Evolutionary conservation across 1,140 invertebrate genomes (phyloP), one percentile per base, ranked within the genome.

Genomic region (Bombus fervidus): DNA sequence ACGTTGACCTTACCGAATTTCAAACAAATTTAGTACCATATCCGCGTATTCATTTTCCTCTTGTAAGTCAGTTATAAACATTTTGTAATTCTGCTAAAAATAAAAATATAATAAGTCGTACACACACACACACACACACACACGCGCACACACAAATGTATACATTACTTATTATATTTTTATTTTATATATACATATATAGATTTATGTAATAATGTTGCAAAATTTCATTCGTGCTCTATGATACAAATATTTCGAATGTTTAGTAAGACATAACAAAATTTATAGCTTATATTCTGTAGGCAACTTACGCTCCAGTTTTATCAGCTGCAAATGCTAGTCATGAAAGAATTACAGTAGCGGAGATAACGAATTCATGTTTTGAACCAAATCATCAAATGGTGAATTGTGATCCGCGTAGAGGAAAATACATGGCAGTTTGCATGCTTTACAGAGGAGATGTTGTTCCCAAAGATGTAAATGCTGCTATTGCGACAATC

Each of bases 1-100:
- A 98, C 90, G 97, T 98, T 25, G 97, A 98, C 92, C 94, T 98
- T 59, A 97, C 97, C 15, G 98, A 98, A 93, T 98, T 98, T 92
- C 97, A 97, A 91, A 97, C 96, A 39, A 97, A 97, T 92, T 92
- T 98, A 66, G 97, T 97, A 6, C 97, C 97, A 4, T 98, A 97
- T 91, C 97, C 97, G 1, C 94, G 97, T 82, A 97, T 97, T 75
- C 97, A 97, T 91, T 97, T 97, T 89, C 97, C 97, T 0, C 93
- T 98, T 37, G 97, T 97, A 59, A 92, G 89, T 79, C 43, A 4
- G 1, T 47, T n/a, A 28, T 25, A 3, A 72, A 57, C 6, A 62
- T 74, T 22, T 18, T 41, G 37, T 39, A 18, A 66, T 39, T 78
- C 25, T 13, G 43, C 28, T 34, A 31, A 31, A 66, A 66, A 66